Evolutionary conservation across 2,888 invertebrate genomes (phyloP), one percentile per base, ranked within the genome.

Genomic region (Operophtera brumata): DNA sequence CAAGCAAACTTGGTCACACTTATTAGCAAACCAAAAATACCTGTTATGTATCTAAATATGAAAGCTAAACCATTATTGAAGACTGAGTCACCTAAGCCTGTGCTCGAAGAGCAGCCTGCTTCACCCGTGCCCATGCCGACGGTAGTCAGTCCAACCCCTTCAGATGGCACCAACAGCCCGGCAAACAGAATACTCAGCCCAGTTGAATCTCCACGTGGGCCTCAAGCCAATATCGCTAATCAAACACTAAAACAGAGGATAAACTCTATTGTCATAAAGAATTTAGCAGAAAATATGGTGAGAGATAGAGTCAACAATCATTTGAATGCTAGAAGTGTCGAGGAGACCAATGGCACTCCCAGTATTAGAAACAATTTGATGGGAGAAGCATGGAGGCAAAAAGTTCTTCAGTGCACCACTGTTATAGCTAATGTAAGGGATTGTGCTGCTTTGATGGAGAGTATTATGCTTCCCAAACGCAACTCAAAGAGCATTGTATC

Each of bases 1-100:
- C 97, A 98, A 79, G 93, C 96, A 48, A 97, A 98, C 90, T 92
- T 97, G 82, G 96, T 97, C 70, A 96, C 96, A 53, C 86, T 97
- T 65, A 92, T 96, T 69, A 94, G 94, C 77, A 93, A 94, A 77
- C 94, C 94, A 76, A 94, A 94, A 91, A 91, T 94, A 70, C 93
- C 92, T 67, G 92, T 90, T 60, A 86, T 90, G 84, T 91, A 90
- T 84, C 78, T 90, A 58, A 90, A 90, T 77, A 80, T 91, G 64
- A 89, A 89, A 79, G 70, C 85, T 62, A 89, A 88, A 84, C 72
- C 70, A 61, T 28, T 47, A 39, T 57, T 59, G 47, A 89, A 88
- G 88, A 86, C 87, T 87, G 89, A 89, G 65, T 70, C 79, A 84
- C 89, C 88, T 86, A 89, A 89, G 86, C 85, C 80, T 70, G 70